These are phyloP conservation scores for Prunella fulvescens DNA, from an alignment of 2,113 vertebrate species.

Conservation along the genomic window DNA sequence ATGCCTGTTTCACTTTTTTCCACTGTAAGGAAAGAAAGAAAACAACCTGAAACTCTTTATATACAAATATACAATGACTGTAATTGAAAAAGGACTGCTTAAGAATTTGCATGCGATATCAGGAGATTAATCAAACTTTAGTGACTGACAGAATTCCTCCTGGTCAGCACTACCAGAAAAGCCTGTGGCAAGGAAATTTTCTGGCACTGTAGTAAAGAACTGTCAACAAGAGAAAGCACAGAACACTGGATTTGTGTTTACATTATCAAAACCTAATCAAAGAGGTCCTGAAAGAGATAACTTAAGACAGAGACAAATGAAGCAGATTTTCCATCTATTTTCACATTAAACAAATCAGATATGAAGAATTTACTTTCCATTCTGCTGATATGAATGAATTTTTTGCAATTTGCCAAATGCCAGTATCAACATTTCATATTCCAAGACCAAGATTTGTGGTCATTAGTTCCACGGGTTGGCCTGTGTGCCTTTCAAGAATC, in stretches of 20 bases:
- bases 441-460: not conserved
- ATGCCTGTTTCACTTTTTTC: not conserved
- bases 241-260: not conserved
- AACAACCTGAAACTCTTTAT: not conserved
- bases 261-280: not conserved
- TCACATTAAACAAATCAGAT: not conserved
- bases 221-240: constrained; percentile 3
- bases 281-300: constrained; percentile 1
- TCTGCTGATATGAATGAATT: not conserved
- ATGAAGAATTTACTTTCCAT: not conserved
- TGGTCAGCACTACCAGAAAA: not conserved
- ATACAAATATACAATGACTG: not conserved
- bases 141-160: not conserved
- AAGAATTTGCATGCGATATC: not conserved
- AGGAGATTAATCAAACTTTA: not conserved
- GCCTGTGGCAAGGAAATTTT: not conserved
- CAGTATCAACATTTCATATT: not conserved
- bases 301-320: not conserved
- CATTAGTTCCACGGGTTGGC: not conserved
- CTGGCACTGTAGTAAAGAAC: not conserved
- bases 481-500: not conserved
- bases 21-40: not conserved
- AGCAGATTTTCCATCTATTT: not conserved
- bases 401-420: not conserved
- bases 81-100: not conserved